These are phyloP conservation scores for Lepidonotus clava DNA, from an alignment of 2,888 invertebrate genomes.

Conservation along the genomic window DNA sequence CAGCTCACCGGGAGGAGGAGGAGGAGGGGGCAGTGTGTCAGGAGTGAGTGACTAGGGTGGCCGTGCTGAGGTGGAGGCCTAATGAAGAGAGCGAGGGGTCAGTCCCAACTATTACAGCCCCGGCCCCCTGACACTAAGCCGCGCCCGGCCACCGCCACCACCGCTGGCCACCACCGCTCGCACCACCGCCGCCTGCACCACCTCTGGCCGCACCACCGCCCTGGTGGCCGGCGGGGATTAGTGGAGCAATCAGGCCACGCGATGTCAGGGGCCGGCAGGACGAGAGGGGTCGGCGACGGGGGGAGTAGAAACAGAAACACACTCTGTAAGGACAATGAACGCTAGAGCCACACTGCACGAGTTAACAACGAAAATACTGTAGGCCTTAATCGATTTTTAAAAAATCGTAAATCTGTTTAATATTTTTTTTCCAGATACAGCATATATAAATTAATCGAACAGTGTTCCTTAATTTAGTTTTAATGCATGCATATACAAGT, in stretches of 20 bases:
- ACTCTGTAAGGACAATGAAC: no score
- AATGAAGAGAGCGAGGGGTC: conserved; percentile 51
- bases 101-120: conserved; percentile 35
- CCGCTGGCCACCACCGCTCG: not conserved
- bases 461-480: no score
- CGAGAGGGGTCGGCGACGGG: not conserved
- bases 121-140: conserved; percentile 48
- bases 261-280: not conserved
- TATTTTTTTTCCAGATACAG: no score
- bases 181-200: not conserved
- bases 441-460: no score
- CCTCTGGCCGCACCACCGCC: not conserved
- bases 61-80: conserved; percentile 2
- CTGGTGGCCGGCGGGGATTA: not conserved
- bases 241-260: conserved; percentile 32
- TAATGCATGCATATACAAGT: no score
- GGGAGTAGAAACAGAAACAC: no score
- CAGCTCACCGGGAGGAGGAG: not conserved
- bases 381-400: no score
- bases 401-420: no score
- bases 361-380: no score
- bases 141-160: not conserved
- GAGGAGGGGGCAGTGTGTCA: not conserved
- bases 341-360: no score
- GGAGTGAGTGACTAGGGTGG: conserved; percentile 22